These are phyloP conservation scores for Craseonycteris thonglongyai DNA, from an alignment of 2,113 vertebrate genomes.

Conservation along the genomic window DNA sequence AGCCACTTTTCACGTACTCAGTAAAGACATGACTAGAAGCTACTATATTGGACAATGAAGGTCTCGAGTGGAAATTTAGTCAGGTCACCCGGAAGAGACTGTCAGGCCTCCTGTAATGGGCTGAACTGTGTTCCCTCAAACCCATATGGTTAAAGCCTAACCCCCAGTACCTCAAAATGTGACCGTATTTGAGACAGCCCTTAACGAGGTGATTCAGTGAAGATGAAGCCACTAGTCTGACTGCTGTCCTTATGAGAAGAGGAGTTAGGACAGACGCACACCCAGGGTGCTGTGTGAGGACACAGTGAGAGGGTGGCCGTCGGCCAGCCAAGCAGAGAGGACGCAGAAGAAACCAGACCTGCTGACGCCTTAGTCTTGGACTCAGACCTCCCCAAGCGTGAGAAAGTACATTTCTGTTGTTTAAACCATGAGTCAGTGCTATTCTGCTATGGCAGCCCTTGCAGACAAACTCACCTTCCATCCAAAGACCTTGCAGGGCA, in stretches of 20 bases:
- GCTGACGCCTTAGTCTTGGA: not conserved
- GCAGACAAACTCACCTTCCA: not conserved
- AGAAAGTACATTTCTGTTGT: not conserved
- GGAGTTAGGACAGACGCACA: not conserved
- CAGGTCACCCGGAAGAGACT: not conserved
- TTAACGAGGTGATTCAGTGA: not conserved
- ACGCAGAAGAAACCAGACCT: not conserved
- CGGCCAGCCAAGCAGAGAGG: not conserved
- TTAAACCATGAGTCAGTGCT: not conserved
- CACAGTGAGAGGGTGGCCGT: fast-evolving
- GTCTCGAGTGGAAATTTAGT: not conserved
- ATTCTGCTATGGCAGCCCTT: not conserved
- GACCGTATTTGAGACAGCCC: not conserved
- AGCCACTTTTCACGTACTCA: not conserved
- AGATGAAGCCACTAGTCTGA: not conserved
- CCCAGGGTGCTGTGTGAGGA: no score
- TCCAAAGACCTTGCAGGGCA: not conserved
- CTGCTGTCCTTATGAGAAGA: not conserved
- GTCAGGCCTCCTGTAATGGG: not conserved
- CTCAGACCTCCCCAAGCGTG: not conserved
- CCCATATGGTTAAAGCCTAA: not conserved
- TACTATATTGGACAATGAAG: no score
- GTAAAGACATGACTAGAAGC: no score
- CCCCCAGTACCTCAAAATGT: not conserved
- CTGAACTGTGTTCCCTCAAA: not conserved